Conservation (phyloP, 2,113 vertebrate genomes). For the Steatornis caripensis region DNA sequence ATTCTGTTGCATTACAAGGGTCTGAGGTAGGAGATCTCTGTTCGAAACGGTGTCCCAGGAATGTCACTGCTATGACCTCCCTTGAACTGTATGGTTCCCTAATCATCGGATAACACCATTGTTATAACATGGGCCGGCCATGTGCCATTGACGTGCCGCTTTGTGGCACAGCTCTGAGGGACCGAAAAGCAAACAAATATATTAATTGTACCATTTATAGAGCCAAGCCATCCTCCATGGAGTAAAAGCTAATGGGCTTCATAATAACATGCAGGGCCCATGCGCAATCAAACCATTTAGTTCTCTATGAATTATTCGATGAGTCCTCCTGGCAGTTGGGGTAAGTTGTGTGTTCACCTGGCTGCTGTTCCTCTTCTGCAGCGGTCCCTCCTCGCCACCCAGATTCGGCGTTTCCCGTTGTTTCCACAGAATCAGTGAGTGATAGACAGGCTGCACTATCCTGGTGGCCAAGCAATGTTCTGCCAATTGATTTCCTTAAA, state of each 20-base stretch:
- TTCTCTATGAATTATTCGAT: constrained; percentile 58
- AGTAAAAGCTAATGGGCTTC: constrained; percentile 6
- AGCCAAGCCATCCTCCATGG: not conserved
- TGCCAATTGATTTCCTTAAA: constrained; percentile 53
- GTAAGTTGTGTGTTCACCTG: not conserved
- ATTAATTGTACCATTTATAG: not conserved
- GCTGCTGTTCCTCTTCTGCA: not conserved
- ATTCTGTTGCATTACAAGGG: not conserved
- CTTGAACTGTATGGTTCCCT: not conserved
- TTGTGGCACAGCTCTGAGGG: not conserved
- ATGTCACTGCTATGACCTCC: not conserved
- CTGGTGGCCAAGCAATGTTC: not conserved
- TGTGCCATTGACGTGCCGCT: not conserved
- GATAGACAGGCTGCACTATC: not conserved
- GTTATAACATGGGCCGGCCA: not conserved
- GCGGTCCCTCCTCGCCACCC: not conserved
- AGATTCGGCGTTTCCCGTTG: not conserved
- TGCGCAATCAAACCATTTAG: constrained; percentile 16
- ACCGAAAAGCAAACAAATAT: constrained; percentile 25
- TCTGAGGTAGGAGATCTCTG: not conserved
- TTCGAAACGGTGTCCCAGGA: not conserved
- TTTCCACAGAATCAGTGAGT: not conserved
- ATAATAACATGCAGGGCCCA: not conserved
- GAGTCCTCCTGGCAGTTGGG: constrained; percentile 20
- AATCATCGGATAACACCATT: not conserved